Conservation (phyloP, 1,140 invertebrate genomes). For the Drosophila micromelanica region DNA sequence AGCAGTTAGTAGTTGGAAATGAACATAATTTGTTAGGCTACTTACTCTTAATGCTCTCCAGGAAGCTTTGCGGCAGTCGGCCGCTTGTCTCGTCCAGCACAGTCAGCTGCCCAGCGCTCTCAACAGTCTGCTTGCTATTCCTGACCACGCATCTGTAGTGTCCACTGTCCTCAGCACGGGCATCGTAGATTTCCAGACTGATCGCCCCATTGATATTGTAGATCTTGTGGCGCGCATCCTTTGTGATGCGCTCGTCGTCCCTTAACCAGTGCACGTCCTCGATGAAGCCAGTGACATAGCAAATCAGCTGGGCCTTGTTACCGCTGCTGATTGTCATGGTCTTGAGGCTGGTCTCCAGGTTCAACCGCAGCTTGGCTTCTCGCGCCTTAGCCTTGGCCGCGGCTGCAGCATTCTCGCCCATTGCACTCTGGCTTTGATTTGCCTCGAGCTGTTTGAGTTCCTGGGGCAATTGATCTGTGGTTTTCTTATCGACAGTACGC, state of each 20-base stretch:
- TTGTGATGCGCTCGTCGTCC: conserved; percentile 70
- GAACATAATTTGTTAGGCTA: not conserved
- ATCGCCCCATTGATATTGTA: conserved; percentile 82
- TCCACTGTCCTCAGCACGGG: conserved; percentile 72
- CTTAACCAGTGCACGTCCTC: conserved; percentile 78
- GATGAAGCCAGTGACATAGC: conserved; percentile 75
- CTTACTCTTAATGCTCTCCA: conserved; percentile 57
- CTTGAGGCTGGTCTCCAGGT: conserved; percentile 71
- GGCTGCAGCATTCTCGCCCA: conserved; percentile 12
- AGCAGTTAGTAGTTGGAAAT: not conserved
- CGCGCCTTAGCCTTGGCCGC: conserved; percentile 53
- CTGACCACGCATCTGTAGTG: conserved; percentile 86
- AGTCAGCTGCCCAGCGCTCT: conserved; percentile 87
- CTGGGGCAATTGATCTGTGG: conserved; percentile 46
- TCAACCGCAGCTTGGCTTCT: conserved; percentile 69
- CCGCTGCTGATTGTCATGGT: conserved; percentile 75
- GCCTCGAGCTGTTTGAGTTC: conserved; percentile 38
- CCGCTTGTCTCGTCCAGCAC: conserved; percentile 84
- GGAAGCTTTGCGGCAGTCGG: conserved; percentile 66
- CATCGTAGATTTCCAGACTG: conserved; percentile 80
- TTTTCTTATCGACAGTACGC: conserved; percentile 51
- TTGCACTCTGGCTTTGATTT: not conserved
- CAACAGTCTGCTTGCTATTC: conserved; percentile 87
- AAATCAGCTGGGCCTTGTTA: conserved; percentile 80
- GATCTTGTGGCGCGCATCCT: conserved; percentile 75